Evolutionary conservation across 1,140 invertebrate species (phyloP), one percentile per base, ranked within the genome.

Genomic region (Drosophila lini): DNA sequence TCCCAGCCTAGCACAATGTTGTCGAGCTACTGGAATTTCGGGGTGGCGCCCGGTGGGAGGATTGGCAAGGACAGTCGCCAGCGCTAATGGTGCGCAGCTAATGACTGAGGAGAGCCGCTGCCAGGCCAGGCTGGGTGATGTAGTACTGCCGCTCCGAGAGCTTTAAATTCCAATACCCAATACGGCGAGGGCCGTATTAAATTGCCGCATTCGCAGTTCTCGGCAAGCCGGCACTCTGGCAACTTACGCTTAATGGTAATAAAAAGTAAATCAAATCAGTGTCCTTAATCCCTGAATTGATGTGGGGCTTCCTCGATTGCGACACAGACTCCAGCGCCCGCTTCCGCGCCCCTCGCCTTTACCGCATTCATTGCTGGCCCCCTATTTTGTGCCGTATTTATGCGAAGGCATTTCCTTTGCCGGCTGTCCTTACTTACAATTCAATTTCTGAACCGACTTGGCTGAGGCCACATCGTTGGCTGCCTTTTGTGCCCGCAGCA

Each of bases 231-330:
- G 82, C 69, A 73, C 75, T 81, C 78, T 75, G 76, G 59, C 83
- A 84, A 89, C 81, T 89, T 89, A 84, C 76, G 82, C 83, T 91
- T 91, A 91, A 91, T 85, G 88, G 89, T 85, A 85, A 91, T 91
- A 91, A 88, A 91, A 91, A 91, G 88, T 91, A 91, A 91, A 91
- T 91, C 81, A 91, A 91, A 91, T 91, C 88, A 91, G 88, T 91
- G 83, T 91, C 83, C 88, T 80, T 84, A 91, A 91, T 91, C 81
- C 88, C 78, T 68, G 76, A 91, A 91, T 91, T 91, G 88, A 91
- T 91, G 88, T 84, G 76, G 88, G 68, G 78, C 68, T 90, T 85
- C 74, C 74, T 78, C 47, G 67, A 63, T 74, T 62, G 65, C 60
- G 74, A 69, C 63, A 59, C 78, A 75, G 69, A 63, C 74, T 48